Base-by-base conservation (phyloP, 2,888 invertebrate species). In the Drosophila lutescens region DNA sequence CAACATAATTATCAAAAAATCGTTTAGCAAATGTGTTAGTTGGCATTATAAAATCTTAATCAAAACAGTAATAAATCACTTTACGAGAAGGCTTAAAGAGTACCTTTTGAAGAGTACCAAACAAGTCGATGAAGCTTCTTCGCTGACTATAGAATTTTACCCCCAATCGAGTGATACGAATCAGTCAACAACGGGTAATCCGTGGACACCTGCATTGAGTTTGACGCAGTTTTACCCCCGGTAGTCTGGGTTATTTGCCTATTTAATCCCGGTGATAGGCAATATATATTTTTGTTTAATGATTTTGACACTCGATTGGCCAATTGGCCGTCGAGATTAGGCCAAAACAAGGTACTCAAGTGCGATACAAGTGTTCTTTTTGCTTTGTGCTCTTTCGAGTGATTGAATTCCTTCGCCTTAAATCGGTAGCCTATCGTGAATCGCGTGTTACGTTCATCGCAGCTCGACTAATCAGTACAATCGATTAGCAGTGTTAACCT, bases 341-440 rank as follows among this genome's bases (percentile, higher is more conserved):
- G 59, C 15, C 59, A 60, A 60, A 59, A 58, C 72, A 66, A 57
- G 53, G 60, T 69, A 76, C 71, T 74, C 55, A 46, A 41, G 32
- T 26, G 26, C 20, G 34, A 32, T 15, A 32, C 26, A 61, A 51
- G 82, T 77, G 80, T 76, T 76, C 66, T 71, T 17, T 76, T 36
- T 74, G 69, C 55, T 74, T 23, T 17, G 47, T 59, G 44, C 6
- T 47, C 36, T 47, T 17, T 8, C 13, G 63, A 68, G n/a, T 62
- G 71, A 38, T 63, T 59, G 76, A 53, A 79, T 79, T 78, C 68
- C 54, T 56, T 67, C 34, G 30, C n/a, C 20, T 10, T 38, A 66
- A 66, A 53, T 51, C 63, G 63, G 62, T 17, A 54, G 53, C 32
- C 53, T 15, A 41, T 49, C 41, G 20, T 13, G 8, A 26, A 40